These are phyloP conservation scores for Drosophila kohkoa DNA, from an alignment of 1,140 invertebrate species.

Conservation along the genomic window DNA sequence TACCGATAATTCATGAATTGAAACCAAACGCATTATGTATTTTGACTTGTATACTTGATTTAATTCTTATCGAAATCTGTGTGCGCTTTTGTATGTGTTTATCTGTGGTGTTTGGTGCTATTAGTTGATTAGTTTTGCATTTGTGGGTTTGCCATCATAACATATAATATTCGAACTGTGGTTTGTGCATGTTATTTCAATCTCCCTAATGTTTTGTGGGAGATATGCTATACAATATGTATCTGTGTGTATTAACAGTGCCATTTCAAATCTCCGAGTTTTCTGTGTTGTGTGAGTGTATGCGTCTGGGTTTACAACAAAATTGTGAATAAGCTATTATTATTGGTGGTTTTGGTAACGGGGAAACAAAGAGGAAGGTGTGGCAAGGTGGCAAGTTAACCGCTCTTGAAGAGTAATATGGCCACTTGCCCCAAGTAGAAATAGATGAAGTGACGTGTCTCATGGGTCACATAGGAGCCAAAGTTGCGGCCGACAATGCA, in stretches of 20 bases:
- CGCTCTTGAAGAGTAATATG: constrained; percentile 90
- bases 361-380: background rate
- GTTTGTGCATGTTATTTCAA: constrained; percentile 12
- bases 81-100: background rate
- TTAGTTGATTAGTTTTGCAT: constrained; percentile 9
- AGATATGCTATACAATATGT: background rate
- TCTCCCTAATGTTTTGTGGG: background rate
- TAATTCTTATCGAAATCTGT: constrained; percentile 24
- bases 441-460: constrained; percentile 99
- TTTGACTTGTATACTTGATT: constrained; percentile 11
- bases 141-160: background rate
- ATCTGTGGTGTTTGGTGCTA: background rate
- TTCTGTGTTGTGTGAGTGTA: background rate
- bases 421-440: constrained; percentile 98
- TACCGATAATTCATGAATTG: background rate
- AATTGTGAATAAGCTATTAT: background rate
- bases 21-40: background rate
- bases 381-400: constrained; percentile 24
- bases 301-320: background rate
- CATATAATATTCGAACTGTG: background rate
- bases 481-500: constrained; percentile 98
- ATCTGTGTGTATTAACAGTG: constrained; percentile 19
- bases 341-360: background rate
- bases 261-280: constrained; percentile 57
- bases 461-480: constrained; percentile 97